These are phyloP conservation scores for Steinernema carpocapsae DNA, from an alignment of 2,888 invertebrate genomes.

Conservation along the genomic window DNA sequence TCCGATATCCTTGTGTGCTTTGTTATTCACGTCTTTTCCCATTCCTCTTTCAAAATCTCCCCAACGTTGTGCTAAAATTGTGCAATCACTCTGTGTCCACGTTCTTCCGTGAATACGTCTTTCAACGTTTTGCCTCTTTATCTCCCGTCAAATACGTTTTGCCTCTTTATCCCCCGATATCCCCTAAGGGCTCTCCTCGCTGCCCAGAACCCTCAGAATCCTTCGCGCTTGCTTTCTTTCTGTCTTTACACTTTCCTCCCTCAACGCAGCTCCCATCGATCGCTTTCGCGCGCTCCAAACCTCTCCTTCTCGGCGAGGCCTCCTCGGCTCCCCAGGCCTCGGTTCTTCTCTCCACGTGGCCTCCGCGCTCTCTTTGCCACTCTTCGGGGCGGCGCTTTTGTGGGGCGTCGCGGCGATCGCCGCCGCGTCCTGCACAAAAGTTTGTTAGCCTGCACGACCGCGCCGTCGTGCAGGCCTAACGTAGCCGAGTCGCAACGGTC, in stretches of 20 bases:
- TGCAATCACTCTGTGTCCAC: background rate
- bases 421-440: slow-evolving; percentile 27
- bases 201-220: background rate
- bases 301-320: slow-evolving; percentile 15
- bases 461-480: slow-evolving; percentile 31
- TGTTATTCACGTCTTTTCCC: no score
- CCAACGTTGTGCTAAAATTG: background rate
- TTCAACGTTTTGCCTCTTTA: background rate
- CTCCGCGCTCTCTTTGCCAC: background rate
- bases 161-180: no score
- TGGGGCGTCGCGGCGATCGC: slow-evolving; percentile 1
- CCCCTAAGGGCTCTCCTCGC: background rate
- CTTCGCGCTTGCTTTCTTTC: background rate
- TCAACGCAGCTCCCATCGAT: slow-evolving; percentile 5
- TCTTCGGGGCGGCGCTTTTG: slow-evolving; percentile 3
- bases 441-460: slow-evolving; percentile 29
- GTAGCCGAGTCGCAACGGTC: slow-evolving; percentile 26
- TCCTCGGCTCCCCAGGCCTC: background rate
- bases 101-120: background rate
- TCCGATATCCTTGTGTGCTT: no score
- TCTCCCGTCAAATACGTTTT: background rate
- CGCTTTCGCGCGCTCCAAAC: background rate
- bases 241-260: background rate
- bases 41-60: background rate
- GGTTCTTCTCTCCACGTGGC: background rate